Percentiles rank a stretch among this genome's conserved stretches.
Conservation (phyloP, 2,888 invertebrate genomes). For the Norana najaformis region DNA sequence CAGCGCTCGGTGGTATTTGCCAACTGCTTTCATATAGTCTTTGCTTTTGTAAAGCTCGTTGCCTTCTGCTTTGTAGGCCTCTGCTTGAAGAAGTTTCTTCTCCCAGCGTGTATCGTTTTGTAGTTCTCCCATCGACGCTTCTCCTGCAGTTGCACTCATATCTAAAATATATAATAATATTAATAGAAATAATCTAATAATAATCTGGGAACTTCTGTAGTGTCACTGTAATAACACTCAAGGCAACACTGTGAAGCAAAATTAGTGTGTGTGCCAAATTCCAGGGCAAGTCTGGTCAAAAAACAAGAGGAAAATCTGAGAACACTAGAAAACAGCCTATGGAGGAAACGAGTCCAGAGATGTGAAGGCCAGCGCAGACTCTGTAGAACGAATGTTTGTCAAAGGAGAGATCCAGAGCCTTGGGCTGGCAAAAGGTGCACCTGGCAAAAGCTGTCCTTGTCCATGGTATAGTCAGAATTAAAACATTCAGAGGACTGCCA, state of each 20-base stretch:
- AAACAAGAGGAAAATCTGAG: neutral
- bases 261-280: neutral
- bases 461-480: no score
- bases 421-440: no score
- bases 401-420: no score
- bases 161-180: neutral
- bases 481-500: no score
- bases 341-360: neutral
- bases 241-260: neutral
- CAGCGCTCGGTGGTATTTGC: slow-evolving; percentile 57
- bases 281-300: neutral
- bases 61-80: slow-evolving; percentile 53
- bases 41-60: slow-evolving; percentile 54
- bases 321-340: neutral
- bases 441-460: no score
- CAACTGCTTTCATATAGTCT: slow-evolving; percentile 52
- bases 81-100: slow-evolving; percentile 50
- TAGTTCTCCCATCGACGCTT: neutral
- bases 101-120: slow-evolving; percentile 35
- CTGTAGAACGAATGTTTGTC: no score
- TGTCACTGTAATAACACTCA: neutral
- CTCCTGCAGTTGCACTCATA: neutral
- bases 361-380: no score
- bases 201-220: neutral
- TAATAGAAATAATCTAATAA: neutral